Base-by-base conservation (phyloP, 2,113 vertebrate species). In the Spermophilus dauricus region DNA sequence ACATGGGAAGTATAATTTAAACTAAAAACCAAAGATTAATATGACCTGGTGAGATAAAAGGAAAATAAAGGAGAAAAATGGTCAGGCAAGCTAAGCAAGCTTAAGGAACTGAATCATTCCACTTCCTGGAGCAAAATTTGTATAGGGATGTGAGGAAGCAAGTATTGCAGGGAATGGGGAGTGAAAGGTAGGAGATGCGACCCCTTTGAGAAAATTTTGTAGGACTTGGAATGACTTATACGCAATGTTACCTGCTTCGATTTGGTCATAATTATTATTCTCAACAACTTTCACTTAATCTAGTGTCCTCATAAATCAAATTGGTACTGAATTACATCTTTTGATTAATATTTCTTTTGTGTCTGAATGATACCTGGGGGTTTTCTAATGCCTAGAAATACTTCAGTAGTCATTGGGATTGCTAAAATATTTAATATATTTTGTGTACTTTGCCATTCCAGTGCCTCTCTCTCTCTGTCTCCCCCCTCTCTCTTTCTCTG, bases 71-170 rank as follows among this genome's bases (percentile, higher is more conserved):
- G 8, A 9, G 26, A 1, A 12, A 89, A 18, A 72, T 18, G 2
- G 28, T 67, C 34, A 39, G 2, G 1, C 7, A 48, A 11, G 37
- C 4, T 51, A 84, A 75, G 13, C 3, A 12, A 28, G 2, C n/a
- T 73, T 58, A 12, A 56, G 72, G 69, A 94, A 78, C 3, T 8
- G 8, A 30, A 69, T 87, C 16, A 67, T 73, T 30, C 63, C 10
- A n/a, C 13, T 82, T 86, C 24, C 1, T 58, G 14, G 16, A 89
- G 1, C 2, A 37, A 3, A 13, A 24, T 28, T 3, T 37, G 2
- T 34, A 10, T 34, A 1, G 11, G 10, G 7, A 0, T 24, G 2
- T 13, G 8, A 30, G 16, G 2, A 42, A 26, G 58, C 1, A 63
- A 17, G 20, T 24, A 22, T 20, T 58, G 18, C 20, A 58, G 8